These are phyloP conservation scores for Thecophora atra DNA, from an alignment of 2,888 invertebrate species.

Conservation along the genomic window DNA sequence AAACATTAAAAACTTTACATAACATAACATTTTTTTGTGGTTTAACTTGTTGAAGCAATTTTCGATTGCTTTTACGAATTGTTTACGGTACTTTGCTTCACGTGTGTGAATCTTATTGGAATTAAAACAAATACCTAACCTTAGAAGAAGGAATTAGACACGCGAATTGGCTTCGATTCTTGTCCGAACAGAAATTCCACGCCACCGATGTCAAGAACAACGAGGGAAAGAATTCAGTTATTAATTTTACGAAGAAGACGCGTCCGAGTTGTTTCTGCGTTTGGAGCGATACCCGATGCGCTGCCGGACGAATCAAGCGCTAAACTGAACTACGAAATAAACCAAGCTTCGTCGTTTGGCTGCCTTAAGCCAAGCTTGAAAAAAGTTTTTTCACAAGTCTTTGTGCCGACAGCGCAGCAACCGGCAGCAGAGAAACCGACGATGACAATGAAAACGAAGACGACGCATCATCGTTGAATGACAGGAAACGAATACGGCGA, in stretches of 20 bases:
- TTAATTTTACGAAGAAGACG: neutral
- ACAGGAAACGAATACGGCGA: neutral
- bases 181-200: too few species aligned
- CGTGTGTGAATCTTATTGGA: too few species aligned
- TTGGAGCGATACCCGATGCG: constrained; percentile 25
- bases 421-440: neutral
- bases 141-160: too few species aligned
- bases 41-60: too few species aligned
- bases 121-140: too few species aligned
- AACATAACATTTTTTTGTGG: too few species aligned
- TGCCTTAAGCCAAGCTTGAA: neutral
- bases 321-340: constrained; percentile 33
- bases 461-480: neutral
- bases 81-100: too few species aligned
- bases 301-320: constrained; percentile 25
- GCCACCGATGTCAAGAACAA: too few species aligned
- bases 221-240: neutral
- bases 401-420: neutral
- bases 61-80: too few species aligned
- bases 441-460: neutral
- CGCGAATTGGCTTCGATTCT: too few species aligned
- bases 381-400: too few species aligned
- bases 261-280: constrained; percentile 13
- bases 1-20: too few species aligned
- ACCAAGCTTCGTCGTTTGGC: constrained; percentile 13